Percentiles rank a stretch among this genome's conserved stretches.
phyloP scores from a whole-genome alignment of 2,113 vertebrate species.

The Aldabrachelys gigantea region DNA sequence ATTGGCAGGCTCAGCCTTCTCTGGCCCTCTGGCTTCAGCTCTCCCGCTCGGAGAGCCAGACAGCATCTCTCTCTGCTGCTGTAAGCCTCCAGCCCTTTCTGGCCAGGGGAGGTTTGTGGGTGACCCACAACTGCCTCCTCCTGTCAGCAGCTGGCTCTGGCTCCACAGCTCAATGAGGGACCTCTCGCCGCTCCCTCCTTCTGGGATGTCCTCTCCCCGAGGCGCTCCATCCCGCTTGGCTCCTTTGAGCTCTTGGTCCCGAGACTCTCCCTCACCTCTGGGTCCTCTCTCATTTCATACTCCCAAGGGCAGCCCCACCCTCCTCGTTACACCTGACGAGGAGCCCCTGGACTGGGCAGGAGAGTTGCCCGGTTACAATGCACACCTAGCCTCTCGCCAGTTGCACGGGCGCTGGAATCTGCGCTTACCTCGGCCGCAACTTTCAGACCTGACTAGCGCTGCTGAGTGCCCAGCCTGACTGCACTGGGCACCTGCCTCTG shows the following conservation, averaged over 20 bases:
- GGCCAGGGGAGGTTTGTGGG: not conserved
- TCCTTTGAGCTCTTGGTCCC: not conserved
- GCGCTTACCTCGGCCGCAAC: not conserved
- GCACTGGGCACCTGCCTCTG: not conserved
- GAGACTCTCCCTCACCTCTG: no score
- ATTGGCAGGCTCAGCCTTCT: not conserved
- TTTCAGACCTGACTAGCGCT: not conserved
- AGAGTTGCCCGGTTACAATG: not conserved
- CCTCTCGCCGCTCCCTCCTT: not conserved
- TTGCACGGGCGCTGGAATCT: not conserved
- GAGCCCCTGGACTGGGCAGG: not conserved
- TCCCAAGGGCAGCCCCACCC: not conserved
- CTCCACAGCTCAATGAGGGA: not conserved
- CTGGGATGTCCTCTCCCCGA: no score
- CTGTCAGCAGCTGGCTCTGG: not conserved
- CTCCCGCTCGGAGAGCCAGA: no score
- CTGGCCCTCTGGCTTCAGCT: not conserved
- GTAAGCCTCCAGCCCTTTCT: not conserved
- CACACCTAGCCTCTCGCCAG: not conserved
- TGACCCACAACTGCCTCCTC: not conserved
- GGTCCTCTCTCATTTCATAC: not conserved
- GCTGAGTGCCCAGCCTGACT: not conserved
- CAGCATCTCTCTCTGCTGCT: not conserved
- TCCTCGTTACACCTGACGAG: no score
- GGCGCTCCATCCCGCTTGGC: no score